Base-by-base conservation (phyloP, 2,797 vertebrate genomes). In the Pelobates cultripes region DNA sequence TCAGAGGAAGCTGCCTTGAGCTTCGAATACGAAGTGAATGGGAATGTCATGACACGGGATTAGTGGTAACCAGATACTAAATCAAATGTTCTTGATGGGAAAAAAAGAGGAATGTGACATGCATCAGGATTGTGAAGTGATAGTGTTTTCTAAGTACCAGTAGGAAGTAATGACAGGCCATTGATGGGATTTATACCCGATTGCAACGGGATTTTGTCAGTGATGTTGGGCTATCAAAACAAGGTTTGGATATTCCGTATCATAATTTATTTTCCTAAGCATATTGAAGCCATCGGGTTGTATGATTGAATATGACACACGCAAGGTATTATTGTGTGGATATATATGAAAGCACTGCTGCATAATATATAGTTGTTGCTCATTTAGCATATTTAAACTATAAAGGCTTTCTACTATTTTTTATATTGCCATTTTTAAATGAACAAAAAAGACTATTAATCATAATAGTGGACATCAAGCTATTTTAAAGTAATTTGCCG, bases 11-110 rank as follows among this genome's bases (percentile, higher is more conserved):
- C 95, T 94, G 96, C 96, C 97, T 96, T 96, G 96, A 93, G 95
- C 91, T 94, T 95, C 94, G 93, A 98, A 97, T 96, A 95, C 97
- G 95, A 95, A 95, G 95, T 96, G 97, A 96, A 95, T 95, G 95
- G 96, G 95, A 96, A 96, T 97, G 97, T 97, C 97, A 96, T 95
- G 96, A 97, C 97, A 98, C 86, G 91, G 96, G 97, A 98, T 98
- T 98, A 98, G 95, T 92, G 93, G 96, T 96, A 96, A 94, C 96
- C 88, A 88, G 95, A 93, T 91, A 93, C 96, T 94, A 96, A 97
- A 99, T 97, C 97, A 96, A 97, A 96, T 97, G 96, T 97, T 96
- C 93, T 96, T 96, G 96, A 95, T 96, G 96, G 93, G 94, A 94
- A 95, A 95, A 96, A 95, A 95, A 92, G 93, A 28, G 93, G 95